A percentile compares a stretch with the other conserved stretches of the same genome.
Evolutionary conservation across 1,140 invertebrate genomes (phyloP).

Genomic region (Heliconius nattereri): DNA sequence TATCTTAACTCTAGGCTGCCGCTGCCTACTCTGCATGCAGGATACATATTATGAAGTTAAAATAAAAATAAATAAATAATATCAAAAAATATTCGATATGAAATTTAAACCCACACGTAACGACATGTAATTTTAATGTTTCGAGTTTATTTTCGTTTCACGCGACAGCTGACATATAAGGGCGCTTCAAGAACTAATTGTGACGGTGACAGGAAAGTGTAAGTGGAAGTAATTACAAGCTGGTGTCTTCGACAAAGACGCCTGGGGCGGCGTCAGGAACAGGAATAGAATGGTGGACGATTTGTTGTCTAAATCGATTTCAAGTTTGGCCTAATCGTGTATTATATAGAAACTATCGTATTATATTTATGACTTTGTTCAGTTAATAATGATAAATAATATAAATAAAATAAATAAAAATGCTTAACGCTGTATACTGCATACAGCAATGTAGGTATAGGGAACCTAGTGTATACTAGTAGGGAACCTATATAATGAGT

Average conservation of each 20-base stretch:
- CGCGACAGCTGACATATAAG: slow-evolving; percentile 48
- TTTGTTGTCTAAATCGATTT: slow-evolving; percentile 32
- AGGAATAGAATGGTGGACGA: slow-evolving; percentile 62
- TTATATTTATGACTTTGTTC: not conserved
- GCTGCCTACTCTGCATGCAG: too few relatives aligned
- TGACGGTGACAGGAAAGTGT: slow-evolving; percentile 57
- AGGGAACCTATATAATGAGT: too few relatives aligned
- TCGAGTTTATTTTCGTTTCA: slow-evolving; percentile 39
- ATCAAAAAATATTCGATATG: not conserved
- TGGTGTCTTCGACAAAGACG: slow-evolving; percentile 65
- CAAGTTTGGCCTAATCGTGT: slow-evolving; percentile 28
- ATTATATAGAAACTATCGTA: not conserved
- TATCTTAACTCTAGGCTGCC: too few relatives aligned
- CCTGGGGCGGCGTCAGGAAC: slow-evolving; percentile 66
- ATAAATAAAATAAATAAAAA: too few relatives aligned
- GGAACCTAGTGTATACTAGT: too few relatives aligned
- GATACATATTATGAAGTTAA: too few relatives aligned
- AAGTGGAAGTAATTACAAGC: slow-evolving; percentile 72
- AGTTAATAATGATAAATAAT: not conserved
- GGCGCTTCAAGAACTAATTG: slow-evolving; percentile 50
- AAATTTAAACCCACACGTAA: not conserved
- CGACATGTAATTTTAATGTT: slow-evolving; percentile 18
- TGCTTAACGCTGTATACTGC: too few relatives aligned
- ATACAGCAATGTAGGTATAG: too few relatives aligned
- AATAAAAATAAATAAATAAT: not conserved